phyloP scores from a whole-genome alignment of 1,140 invertebrate genomes.

The Araneus ventricosus region DNA sequence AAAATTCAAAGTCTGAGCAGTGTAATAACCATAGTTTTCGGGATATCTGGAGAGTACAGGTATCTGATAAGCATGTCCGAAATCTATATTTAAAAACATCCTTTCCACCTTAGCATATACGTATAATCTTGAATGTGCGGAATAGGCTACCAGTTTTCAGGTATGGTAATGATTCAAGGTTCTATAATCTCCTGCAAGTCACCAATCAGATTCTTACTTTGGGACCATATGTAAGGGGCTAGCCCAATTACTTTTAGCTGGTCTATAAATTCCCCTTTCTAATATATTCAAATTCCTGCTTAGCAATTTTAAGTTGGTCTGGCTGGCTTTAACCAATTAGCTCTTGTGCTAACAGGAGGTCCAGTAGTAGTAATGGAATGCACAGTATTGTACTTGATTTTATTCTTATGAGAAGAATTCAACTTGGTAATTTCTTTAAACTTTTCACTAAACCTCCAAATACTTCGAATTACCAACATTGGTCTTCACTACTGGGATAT shows the following conservation, averaged over 20 bases:
- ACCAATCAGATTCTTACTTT: not conserved
- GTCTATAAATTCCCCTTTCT: slow-evolving; percentile 68
- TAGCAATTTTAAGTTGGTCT: slow-evolving; percentile 21
- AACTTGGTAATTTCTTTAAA: not conserved
- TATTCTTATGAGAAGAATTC: too few species aligned
- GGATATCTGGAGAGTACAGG: slow-evolving; percentile 44
- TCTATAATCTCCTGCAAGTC: not conserved
- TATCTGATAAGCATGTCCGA: too few species aligned
- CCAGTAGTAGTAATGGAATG: slow-evolving; percentile 69
- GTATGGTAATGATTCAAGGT: not conserved
- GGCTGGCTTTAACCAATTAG: slow-evolving; percentile 46
- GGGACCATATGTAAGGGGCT: slow-evolving; percentile 77
- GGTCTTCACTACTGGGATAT: not conserved
- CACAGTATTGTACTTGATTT: not conserved
- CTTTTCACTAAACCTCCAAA: not conserved
- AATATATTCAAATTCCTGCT: slow-evolving; percentile 63
- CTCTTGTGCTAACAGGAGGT: slow-evolving; percentile 20
- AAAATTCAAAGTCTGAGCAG: slow-evolving; percentile 77
- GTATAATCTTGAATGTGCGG: slow-evolving; percentile 25
- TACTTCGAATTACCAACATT: not conserved
- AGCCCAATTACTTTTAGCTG: slow-evolving; percentile 75
- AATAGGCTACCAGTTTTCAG: slow-evolving; percentile 17
- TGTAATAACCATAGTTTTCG: slow-evolving; percentile 75
- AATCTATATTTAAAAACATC: slow-evolving; percentile 71
- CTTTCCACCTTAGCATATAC: not conserved